Evolutionary conservation across 2,797 vertebrate species (phyloP).

Genomic region (Euphonia xanthogaster): DNA sequence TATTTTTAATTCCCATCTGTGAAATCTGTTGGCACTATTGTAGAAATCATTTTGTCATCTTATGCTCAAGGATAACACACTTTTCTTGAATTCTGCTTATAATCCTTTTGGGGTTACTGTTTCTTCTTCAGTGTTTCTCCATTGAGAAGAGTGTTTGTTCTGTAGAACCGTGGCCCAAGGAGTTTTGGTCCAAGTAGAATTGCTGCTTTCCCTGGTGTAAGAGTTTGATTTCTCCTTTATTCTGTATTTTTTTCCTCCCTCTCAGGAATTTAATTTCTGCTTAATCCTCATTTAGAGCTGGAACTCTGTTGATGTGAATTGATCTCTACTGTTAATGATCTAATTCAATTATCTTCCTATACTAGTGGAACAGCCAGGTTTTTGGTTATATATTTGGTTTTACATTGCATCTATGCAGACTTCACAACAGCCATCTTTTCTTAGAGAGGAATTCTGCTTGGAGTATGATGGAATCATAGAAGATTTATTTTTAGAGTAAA

Average conservation of each 20-base stretch:
- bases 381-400: not conserved
- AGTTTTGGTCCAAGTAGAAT: conserved; percentile 19
- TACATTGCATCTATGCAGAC: not conserved
- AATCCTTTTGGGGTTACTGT: conserved; percentile 52
- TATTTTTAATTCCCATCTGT: not conserved
- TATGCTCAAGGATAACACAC: not conserved
- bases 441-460: not conserved
- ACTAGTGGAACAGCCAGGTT: not conserved
- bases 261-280: conserved; percentile 9
- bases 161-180: not conserved
- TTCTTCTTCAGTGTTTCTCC: conserved; percentile 41
- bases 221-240: not conserved
- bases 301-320: not conserved
- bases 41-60: not conserved
- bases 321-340: not conserved
- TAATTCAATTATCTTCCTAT: not conserved
- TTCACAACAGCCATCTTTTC: not conserved
- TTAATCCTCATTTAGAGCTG: not conserved
- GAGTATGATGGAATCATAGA: not conserved
- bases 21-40: not conserved
- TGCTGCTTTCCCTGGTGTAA: not conserved
- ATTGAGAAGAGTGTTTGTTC: conserved; percentile 56
- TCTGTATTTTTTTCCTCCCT: not conserved
- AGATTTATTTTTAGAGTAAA: conserved; percentile 22
- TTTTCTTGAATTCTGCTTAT: conserved; percentile 42